Percentiles rank a stretch among this genome's conserved stretches.
Evolutionary conservation across 1,140 invertebrate genomes (phyloP).

Genomic region (Alviniconcha marisindica): DNA sequence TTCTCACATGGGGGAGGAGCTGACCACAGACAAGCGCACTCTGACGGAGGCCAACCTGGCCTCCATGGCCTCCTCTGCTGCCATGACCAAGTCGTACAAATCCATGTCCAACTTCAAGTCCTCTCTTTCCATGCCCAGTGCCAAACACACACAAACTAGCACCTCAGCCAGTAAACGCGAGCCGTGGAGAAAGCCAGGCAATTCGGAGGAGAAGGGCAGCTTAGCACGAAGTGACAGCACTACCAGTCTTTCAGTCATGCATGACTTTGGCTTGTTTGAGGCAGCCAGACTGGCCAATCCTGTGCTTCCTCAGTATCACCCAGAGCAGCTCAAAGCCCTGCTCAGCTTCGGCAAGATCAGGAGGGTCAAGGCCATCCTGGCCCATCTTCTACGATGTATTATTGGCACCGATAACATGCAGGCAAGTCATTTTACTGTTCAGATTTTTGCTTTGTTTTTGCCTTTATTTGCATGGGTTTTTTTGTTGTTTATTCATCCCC

Average conservation of each 20-base stretch:
- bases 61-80: slow-evolving; percentile 36
- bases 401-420: slow-evolving; percentile 64
- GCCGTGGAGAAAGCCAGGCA: slow-evolving; percentile 50
- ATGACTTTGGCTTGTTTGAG: slow-evolving; percentile 95
- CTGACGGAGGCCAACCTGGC: slow-evolving; percentile 83
- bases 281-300: slow-evolving; percentile 96
- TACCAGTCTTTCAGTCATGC: slow-evolving; percentile 64
- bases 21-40: slow-evolving; percentile 81
- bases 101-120: slow-evolving; percentile 56
- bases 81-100: slow-evolving; percentile 45
- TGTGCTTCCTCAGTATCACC: slow-evolving; percentile 99
- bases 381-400: slow-evolving; percentile 90
- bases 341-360: slow-evolving; percentile 95
- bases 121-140: slow-evolving; percentile 62
- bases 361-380: slow-evolving; percentile 95
- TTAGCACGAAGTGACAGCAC: slow-evolving; percentile 66
- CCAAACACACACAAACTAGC: slow-evolving; percentile 49
- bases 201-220: slow-evolving; percentile 33
- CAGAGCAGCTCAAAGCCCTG: slow-evolving; percentile 98
- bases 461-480: neutral
- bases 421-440: slow-evolving; percentile 40
- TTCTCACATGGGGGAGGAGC: neutral
- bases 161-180: slow-evolving; percentile 50
- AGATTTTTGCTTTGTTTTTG: neutral
- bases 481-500: no score